A percentile compares a stretch with the other conserved stretches of the same genome.
Evolutionary conservation across 1,140 invertebrate genomes (phyloP).

Genomic region (Drosophila sproati): DNA sequence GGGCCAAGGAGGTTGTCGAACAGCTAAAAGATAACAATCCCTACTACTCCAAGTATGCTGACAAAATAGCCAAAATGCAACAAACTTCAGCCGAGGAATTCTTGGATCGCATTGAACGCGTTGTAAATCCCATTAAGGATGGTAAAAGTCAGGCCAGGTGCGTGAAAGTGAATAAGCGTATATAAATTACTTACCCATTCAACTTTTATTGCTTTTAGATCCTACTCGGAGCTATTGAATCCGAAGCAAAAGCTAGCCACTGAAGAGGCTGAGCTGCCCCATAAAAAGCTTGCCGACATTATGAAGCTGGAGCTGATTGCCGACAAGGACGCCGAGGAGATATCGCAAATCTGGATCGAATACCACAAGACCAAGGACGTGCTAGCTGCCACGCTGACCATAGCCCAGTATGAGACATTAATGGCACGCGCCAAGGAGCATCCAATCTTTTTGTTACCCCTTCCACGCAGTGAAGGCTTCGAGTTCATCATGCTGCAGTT

Average conservation of each 20-base stretch:
- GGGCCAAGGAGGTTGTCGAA: constrained; percentile 78
- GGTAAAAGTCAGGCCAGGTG: constrained; percentile 84
- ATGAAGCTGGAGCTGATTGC: constrained; percentile 92
- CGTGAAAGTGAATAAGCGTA: neutral
- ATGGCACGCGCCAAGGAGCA: constrained; percentile 86
- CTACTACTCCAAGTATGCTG: constrained; percentile 92
- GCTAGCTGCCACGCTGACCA: constrained; percentile 89
- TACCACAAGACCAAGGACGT: constrained; percentile 92
- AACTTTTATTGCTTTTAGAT: constrained; percentile 16
- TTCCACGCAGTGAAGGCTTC: constrained; percentile 93
- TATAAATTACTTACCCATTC: neutral
- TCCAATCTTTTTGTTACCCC: constrained; percentile 92
- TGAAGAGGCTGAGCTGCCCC: constrained; percentile 67
- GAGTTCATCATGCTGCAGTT: constrained; percentile 95
- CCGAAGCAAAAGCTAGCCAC: constrained; percentile 85
- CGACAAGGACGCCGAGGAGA: constrained; percentile 90
- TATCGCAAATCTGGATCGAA: constrained; percentile 91
- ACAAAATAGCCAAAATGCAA: constrained; percentile 91
- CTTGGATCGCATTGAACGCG: constrained; percentile 87
- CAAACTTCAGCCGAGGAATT: constrained; percentile 91
- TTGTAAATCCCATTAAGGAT: constrained; percentile 84
- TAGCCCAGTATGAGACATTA: constrained; percentile 87
- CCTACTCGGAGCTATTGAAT: constrained; percentile 85
- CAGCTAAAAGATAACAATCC: constrained; percentile 87
- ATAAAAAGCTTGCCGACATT: constrained; percentile 88